Base-by-base conservation (phyloP, 2,888 invertebrate genomes). In the Nebria salina region DNA sequence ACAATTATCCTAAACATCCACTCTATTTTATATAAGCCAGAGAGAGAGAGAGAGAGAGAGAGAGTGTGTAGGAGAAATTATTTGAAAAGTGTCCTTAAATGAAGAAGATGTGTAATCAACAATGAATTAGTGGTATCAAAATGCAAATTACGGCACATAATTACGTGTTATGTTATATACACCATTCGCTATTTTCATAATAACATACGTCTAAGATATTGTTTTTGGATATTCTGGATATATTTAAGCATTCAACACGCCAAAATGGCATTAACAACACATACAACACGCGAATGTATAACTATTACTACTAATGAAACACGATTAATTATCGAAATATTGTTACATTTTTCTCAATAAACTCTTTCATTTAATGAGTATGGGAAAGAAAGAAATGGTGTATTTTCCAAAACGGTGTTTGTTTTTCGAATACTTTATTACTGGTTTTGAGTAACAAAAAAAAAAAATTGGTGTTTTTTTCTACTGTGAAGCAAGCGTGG, bases 361-460 rank as follows among this genome's bases (percentile, higher is more conserved):
- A 20, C 20, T 20, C 20, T 20, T 20, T 20, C 20, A 20, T 20
- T 20, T 20, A 20, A 20, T 20, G 54, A 54, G 13, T 11, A 54
- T 8, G 8, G 8, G 13, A 54, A 54, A 54, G 25, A 20, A 34
- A 70, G 70, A 70, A 5, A 5, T 1, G 11, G 25, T 13, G 26
- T n/a, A 9, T 34, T 20, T 25, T 11, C 20, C 70, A 11, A 25
- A 70, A 41, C 64, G 65, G 34, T 79, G 78, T 79, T 79, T 73
- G 78, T 79, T 79, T 79, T 77, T 79, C 78, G 42, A 5, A 66
- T 66, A 65, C 65, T 79, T 34, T 73, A 73, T 79, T 79, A 5
- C 20, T 20, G 20, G 20, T 20, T 34, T 79, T 65, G 42, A 77
- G 70, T 34, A 34, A 34, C 34, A 2, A 0, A 5, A 42, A 15